phyloP scores from a whole-genome alignment of 2,113 vertebrate species.

The Miniopterus natalensis region DNA sequence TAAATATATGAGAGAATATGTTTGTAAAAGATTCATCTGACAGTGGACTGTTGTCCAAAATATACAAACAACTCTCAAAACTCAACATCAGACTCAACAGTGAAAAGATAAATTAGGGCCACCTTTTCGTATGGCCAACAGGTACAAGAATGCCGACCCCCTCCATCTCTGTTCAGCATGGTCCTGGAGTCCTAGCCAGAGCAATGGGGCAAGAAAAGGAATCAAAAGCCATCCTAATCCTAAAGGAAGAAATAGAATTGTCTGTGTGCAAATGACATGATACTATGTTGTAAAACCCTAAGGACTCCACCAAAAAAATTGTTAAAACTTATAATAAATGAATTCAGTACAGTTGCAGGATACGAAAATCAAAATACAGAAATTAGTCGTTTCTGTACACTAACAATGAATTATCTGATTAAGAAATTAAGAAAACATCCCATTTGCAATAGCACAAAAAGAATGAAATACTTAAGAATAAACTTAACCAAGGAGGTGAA shows the following conservation, averaged over 20 bases:
- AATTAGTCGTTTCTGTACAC: background rate
- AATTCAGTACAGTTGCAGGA: background rate
- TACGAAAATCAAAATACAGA: background rate
- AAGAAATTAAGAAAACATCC: background rate
- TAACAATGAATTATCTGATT: too few species aligned
- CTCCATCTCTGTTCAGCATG: accelerated
- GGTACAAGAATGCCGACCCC: background rate
- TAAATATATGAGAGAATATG: background rate
- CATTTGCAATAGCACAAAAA: background rate
- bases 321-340: background rate
- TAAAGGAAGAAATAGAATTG: background rate
- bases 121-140: background rate
- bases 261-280: background rate
- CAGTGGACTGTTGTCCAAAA: background rate
- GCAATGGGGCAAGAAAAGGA: background rate
- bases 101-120: background rate
- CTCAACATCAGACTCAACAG: background rate
- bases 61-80: too few species aligned
- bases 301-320: background rate
- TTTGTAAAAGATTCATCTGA: background rate
- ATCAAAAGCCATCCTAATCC: background rate
- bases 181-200: background rate
- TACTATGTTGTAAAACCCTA: too few species aligned
- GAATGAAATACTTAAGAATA: background rate
- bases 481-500: background rate